These are phyloP conservation scores for Sesia bembeciformis DNA, from an alignment of 2,888 invertebrate genomes.

Conservation along the genomic window DNA sequence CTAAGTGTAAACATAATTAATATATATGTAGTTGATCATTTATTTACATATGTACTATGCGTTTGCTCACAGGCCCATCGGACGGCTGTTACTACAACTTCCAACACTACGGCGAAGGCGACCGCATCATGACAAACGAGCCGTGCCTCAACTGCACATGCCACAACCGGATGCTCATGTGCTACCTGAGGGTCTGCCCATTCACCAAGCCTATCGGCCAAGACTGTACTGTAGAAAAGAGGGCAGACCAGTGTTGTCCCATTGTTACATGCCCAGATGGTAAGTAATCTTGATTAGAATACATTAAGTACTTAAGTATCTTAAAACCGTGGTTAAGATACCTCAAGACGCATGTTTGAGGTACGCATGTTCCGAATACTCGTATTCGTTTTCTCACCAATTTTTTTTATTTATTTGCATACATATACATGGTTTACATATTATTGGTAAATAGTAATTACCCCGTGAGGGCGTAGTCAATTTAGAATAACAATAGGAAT, in stretches of 20 bases:
- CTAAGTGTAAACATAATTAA: too few relatives aligned
- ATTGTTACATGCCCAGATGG: constrained; percentile 95
- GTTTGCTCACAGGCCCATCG: constrained; percentile 61
- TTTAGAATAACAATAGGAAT: too few relatives aligned
- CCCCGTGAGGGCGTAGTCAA: too few relatives aligned
- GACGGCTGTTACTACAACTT: constrained; percentile 95
- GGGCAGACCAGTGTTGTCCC: constrained; percentile 94
- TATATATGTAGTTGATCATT: too few relatives aligned
- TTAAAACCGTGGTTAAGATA: not conserved
- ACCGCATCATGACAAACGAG: constrained; percentile 94
- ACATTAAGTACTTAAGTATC: too few relatives aligned
- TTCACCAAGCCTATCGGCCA: constrained; percentile 95
- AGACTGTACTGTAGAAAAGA: constrained; percentile 91
- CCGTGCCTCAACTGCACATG: constrained; percentile 97
- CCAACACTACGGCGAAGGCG: constrained; percentile 94
- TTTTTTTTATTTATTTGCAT: too few relatives aligned
- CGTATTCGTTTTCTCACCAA: too few relatives aligned
- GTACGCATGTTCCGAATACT: not conserved
- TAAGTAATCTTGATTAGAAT: constrained; percentile 40
- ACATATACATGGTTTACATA: too few relatives aligned
- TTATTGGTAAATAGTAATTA: too few relatives aligned
- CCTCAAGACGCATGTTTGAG: not conserved
- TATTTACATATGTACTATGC: too few relatives aligned
- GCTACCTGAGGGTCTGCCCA: constrained; percentile 93
- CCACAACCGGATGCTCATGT: constrained; percentile 96